These are phyloP conservation scores for Chalcosyrphus nemorum DNA, from an alignment of 2,888 invertebrate genomes.

Conservation along the genomic window DNA sequence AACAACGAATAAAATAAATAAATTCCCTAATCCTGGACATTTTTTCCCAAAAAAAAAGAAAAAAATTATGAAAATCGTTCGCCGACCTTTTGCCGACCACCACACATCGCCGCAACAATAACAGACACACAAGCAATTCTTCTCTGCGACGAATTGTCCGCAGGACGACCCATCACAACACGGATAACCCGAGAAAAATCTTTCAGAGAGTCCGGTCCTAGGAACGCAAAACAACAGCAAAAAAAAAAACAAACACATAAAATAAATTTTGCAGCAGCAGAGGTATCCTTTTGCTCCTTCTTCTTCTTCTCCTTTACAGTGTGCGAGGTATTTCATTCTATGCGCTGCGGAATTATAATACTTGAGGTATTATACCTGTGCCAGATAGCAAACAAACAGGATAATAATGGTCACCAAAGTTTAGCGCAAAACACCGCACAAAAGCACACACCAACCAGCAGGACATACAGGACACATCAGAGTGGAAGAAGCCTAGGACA, in stretches of 20 bases:
- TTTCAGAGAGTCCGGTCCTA: background rate
- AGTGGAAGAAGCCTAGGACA: slow-evolving; percentile 21
- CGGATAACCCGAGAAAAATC: slow-evolving; percentile 27
- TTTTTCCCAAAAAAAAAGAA: background rate
- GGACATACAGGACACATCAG: slow-evolving; percentile 47
- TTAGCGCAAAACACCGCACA: slow-evolving; percentile 61
- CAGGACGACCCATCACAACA: slow-evolving; percentile 65
- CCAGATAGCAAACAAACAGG: slow-evolving; percentile 67
- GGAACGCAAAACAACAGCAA: too few species aligned
- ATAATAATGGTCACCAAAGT: slow-evolving; percentile 70
- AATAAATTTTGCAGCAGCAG: slow-evolving; percentile 54
- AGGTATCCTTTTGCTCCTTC: slow-evolving; percentile 20
- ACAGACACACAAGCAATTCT: slow-evolving; percentile 52
- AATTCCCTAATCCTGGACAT: slow-evolving; percentile 7
- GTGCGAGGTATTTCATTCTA: slow-evolving; percentile 50
- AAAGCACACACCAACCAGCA: slow-evolving; percentile 23
- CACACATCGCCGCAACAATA: slow-evolving; percentile 37
- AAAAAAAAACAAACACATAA: slow-evolving; percentile 15
- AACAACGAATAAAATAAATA: background rate
- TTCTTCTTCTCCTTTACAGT: background rate
- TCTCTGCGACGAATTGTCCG: slow-evolving; percentile 68
- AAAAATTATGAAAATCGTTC: slow-evolving; percentile 5
- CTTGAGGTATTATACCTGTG: slow-evolving; percentile 71
- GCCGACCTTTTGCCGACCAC: slow-evolving; percentile 33
- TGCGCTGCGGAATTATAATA: slow-evolving; percentile 70